Evolutionary conservation across 2,797 vertebrate genomes (phyloP).

Genomic region (Avahi laniger): DNA sequence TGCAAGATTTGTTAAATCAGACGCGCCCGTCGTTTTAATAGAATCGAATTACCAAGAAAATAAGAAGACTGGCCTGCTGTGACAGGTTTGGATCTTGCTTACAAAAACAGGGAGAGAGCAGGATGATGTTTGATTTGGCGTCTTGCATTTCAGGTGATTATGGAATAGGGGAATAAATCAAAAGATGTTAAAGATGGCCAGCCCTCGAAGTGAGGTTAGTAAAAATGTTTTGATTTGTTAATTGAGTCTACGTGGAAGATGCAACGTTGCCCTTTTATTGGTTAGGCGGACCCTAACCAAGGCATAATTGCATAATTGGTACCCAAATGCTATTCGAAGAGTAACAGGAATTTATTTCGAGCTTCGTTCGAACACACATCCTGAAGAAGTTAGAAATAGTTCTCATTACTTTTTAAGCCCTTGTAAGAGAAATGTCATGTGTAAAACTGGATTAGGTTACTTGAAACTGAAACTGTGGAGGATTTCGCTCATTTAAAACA

Average conservation of each 20-base stretch:
- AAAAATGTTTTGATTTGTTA: background rate
- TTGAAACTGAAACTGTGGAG: background rate
- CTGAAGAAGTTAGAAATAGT: background rate
- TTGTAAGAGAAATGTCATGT: background rate
- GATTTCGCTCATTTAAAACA: background rate
- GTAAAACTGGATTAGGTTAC: background rate
- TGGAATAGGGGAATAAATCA: background rate
- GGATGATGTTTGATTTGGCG: background rate
- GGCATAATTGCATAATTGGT: background rate
- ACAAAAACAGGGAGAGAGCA: background rate
- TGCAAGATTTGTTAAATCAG: background rate
- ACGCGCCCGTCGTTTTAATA: background rate
- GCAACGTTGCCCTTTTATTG: background rate
- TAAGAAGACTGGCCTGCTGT: background rate
- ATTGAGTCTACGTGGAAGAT: background rate
- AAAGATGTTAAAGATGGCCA: background rate
- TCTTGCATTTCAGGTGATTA: constrained; percentile 3
- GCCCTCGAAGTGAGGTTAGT: background rate
- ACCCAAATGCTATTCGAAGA: background rate
- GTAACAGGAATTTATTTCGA: background rate
- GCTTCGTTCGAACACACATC: background rate
- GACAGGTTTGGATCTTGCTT: background rate
- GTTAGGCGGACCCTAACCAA: background rate
- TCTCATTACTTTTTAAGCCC: background rate
- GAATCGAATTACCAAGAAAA: background rate